phyloP scores from a whole-genome alignment of 2,113 vertebrate species.

The Isurus oxyrinchus region DNA sequence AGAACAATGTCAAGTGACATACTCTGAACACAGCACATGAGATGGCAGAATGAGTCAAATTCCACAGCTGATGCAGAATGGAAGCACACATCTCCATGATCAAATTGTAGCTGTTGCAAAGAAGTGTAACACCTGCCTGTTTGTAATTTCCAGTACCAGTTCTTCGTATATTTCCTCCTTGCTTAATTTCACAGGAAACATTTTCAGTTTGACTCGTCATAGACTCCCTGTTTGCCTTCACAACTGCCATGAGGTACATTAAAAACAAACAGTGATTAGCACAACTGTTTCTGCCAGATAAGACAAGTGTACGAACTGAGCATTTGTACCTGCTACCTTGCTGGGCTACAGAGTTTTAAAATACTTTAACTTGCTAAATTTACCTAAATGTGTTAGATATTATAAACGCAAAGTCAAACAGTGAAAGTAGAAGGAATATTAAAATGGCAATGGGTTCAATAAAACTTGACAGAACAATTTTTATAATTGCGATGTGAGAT shows the following conservation, averaged over 20 bases:
- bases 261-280: not conserved
- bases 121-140: not conserved
- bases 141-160: not conserved
- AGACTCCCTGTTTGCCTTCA: not conserved
- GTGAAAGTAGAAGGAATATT: not conserved
- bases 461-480: slow-evolving; percentile 8
- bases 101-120: not conserved
- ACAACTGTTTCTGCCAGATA: not conserved
- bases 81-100: not conserved
- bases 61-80: not conserved
- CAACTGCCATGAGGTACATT: not conserved
- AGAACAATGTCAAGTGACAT: not conserved
- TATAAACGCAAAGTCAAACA: slow-evolving; percentile 20
- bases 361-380: not conserved
- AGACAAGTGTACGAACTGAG: not conserved
- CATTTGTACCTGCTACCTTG: not conserved
- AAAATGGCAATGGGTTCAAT: not conserved
- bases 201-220: not conserved
- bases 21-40: not conserved
- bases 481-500: slow-evolving; percentile 4
- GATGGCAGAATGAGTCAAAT: not conserved
- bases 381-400: slow-evolving; percentile 1
- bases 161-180: not conserved
- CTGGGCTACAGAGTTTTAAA: not conserved
- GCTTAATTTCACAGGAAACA: not conserved